Evolutionary conservation across 1,140 invertebrate species (phyloP), one percentile per base, ranked within the genome.

Genomic region (Atta cephalotes): DNA sequence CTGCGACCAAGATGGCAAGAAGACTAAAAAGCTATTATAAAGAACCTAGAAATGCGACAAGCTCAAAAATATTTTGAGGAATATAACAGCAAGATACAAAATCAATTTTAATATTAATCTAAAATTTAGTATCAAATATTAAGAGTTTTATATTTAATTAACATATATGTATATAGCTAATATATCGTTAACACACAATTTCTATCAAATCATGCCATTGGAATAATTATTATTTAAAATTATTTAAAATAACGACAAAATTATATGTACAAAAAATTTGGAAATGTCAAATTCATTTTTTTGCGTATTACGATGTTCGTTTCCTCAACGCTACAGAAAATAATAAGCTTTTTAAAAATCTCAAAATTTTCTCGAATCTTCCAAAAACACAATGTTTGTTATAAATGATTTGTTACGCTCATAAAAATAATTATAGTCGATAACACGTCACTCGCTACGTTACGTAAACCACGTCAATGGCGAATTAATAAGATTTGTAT

Each of bases 381-480:
- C 10, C 2, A 2, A 21, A 45, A 62, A 65, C 21, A 5, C n/a
- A 49, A 3, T 7, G 0, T 25, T 12, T 53, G 49, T 3, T 5
- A 0, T 7, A 45, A 10, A 68, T 63, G 25, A 53, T 68, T 51
- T 35, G 31, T 35, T n/a, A 51, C 10, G 45, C 6, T 6, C 12
- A 53, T 66, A 14, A 39, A 66, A 70, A 49, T 56, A 28, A 81
- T 80, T 81, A 70, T 58, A 66, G 5, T 71, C 51, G 49, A n/a
- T 31, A 14, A 70, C 28, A 70, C 35, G 65, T 71, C 79, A 81
- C 14, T 68, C 18, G 39, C 0, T 39, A 7, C 39, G 45, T 80
- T 81, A 81, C 51, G 53, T 81, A 71, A 81, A 81, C 9, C 31
- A 31, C 10, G 14, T 70, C 65, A 56, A 1, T 25, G 25, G 39